Percentiles rank a stretch among this genome's conserved stretches.
phyloP scores from a whole-genome alignment of 2,113 vertebrate species.

The Gallinago paraguaiae region DNA sequence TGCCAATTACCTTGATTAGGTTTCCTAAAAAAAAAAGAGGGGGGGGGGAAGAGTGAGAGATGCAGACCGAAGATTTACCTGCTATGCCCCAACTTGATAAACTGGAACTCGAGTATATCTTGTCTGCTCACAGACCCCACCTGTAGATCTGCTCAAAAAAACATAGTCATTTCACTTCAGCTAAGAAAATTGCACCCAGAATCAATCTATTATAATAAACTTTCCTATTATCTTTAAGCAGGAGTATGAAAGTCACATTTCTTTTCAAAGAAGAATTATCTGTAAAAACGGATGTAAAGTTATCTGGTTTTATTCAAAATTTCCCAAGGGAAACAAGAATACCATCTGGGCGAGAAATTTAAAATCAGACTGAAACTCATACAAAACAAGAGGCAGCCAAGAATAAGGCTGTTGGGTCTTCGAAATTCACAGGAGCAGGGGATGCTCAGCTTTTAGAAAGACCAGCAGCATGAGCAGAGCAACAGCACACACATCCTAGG shows the following conservation, averaged over 20 bases:
- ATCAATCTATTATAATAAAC: background rate
- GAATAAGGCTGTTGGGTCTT: background rate
- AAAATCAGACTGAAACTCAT: background rate
- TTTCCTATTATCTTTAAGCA: background rate
- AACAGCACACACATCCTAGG: rapidly evolving
- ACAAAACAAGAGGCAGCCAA: background rate
- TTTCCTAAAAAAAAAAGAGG: background rate
- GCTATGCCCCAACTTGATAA: background rate
- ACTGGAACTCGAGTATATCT: background rate
- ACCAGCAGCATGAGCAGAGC: background rate
- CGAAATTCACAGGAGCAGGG: background rate
- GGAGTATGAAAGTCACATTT: background rate
- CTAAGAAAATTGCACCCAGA: background rate
- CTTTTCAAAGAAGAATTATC: background rate
- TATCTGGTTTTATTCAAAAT: background rate
- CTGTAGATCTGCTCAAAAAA: background rate
- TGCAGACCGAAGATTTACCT: background rate
- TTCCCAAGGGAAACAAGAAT: background rate
- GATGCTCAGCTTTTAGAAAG: background rate
- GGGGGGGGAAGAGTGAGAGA: rapidly evolving
- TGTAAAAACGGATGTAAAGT: background rate
- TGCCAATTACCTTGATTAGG: constrained; percentile 49
- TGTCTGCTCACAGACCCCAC: background rate
- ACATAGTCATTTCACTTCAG: background rate
- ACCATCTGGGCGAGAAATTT: background rate